Base-by-base conservation (phyloP, 2,797 vertebrate species). In the Sebastes kiyomatsui region DNA sequence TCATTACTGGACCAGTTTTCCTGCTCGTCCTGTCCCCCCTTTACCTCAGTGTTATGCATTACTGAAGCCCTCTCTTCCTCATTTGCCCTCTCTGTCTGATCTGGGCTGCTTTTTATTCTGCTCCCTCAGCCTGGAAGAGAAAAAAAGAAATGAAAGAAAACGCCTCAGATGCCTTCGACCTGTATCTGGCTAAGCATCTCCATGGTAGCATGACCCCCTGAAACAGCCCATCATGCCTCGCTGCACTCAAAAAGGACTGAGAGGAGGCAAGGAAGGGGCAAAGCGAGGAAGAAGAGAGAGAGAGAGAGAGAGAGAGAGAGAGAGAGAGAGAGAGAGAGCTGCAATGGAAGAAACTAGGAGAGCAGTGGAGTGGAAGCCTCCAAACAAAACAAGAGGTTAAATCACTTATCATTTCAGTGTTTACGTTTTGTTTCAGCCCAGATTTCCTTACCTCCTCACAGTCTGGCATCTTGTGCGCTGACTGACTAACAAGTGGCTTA, bases 161-260 rank as follows among this genome's bases (percentile, higher is more conserved):
- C 76, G 78, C 88, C 88, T 91, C 83, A 84, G 81, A 90, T 73
- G 79, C 64, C 72, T 5, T 83, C 76, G 84, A 84, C 81, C 88
- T 93, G 91, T 93, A 93, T 95, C 93, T 81, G 86, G 74, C 87
- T 77, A 85, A 84, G 91, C 89, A 90, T 93, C 89, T 72, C 93
- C 92, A 94, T 93, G 93, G 94, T 72, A 91, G 92, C 93, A 75
- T 82, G 87, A 91, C 84, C 91, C 88, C 83, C 84, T 79, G 72
- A 90, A 95, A 92, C 83, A 81, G 88, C 65, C 81, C 84, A 84
- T 90, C 92, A 92, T 78, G 92, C 93, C 94, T 85, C 82, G 81
- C 35, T 92, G 93, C 92, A 92, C 92, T 87, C 84, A 74, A 94
- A 95, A 90, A 91, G 92, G 61, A 69, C 72, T 7, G 68, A 82